These are phyloP conservation scores for Oxyteleia sp. DNA, from an alignment of 2,888 invertebrate genomes.

Conservation along the genomic window DNA sequence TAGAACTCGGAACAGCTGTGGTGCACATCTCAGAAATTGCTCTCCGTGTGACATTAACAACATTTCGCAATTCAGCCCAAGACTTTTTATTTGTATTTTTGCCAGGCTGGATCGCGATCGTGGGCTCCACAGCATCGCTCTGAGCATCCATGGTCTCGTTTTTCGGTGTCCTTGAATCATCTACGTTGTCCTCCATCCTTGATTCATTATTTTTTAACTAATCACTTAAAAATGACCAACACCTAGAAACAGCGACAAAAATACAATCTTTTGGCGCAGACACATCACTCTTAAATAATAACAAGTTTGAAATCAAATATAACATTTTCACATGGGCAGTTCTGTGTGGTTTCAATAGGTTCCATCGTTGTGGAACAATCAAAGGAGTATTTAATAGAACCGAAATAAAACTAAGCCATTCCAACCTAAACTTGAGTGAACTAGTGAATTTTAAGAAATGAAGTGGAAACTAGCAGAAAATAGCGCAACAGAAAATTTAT, in stretches of 20 bases:
- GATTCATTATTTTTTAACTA: conserved; percentile 30
- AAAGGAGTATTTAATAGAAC: no score
- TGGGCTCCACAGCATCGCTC: conserved; percentile 19
- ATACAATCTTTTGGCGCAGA: no score
- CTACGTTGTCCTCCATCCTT: conserved; percentile 46
- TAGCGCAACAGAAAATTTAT: no score
- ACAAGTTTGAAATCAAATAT: no score
- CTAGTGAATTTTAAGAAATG: no score
- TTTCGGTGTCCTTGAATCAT: conserved; percentile 30
- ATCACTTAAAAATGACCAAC: conserved; percentile 11
- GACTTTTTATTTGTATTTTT: conserved; percentile 84
- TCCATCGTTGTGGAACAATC: no score
- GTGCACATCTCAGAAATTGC: conserved; percentile 93
- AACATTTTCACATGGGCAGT: no score
- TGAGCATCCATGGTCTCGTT: conserved; percentile 64
- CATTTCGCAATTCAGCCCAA: conserved; percentile 94
- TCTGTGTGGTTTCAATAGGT: no score
- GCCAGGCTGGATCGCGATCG: conserved; percentile 5
- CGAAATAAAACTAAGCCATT: no score
- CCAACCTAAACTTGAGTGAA: no score
- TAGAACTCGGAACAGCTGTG: conserved; percentile 93
- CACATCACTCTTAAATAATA: no score
- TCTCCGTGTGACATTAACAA: conserved; percentile 94
- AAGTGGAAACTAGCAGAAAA: no score
- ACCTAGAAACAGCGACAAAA: conserved; percentile 5